These are phyloP conservation scores for Euura saliciscinereae DNA, from an alignment of 1,140 invertebrate species.

Conservation along the genomic window DNA sequence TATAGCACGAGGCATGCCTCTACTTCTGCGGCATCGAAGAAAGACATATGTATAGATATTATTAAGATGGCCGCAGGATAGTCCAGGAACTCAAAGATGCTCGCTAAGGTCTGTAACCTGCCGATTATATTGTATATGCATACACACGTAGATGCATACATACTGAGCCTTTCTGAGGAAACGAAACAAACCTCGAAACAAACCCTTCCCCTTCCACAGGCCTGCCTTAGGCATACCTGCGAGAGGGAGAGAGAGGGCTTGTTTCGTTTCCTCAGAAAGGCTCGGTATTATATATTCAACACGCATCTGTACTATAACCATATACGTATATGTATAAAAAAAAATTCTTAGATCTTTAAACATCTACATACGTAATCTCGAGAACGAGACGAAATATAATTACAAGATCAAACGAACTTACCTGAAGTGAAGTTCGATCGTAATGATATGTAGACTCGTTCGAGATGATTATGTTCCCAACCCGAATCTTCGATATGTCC, in stretches of 20 bases:
- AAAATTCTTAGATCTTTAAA: slow-evolving; percentile 11
- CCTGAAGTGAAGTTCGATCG: too few species aligned
- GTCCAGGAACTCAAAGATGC: slow-evolving; percentile 8
- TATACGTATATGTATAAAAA: not conserved
- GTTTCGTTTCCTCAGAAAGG: slow-evolving; percentile 14
- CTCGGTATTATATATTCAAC: too few species aligned
- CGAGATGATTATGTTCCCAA: not conserved
- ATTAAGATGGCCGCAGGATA: not conserved
- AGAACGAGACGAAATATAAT: too few species aligned
- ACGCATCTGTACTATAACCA: too few species aligned
- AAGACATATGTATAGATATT: not conserved
- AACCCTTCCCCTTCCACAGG: not conserved
- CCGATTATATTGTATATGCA: not conserved
- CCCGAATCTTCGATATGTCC: too few species aligned
- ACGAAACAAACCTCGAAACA: not conserved
- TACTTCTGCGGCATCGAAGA: slow-evolving; percentile 14
- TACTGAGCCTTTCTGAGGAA: too few species aligned
- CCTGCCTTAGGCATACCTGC: too few species aligned
- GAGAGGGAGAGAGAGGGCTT: not conserved
- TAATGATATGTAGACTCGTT: too few species aligned
- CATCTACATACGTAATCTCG: slow-evolving; percentile 3
- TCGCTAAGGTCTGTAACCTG: slow-evolving; percentile 13
- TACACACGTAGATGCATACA: not conserved
- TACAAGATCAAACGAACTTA: too few species aligned
- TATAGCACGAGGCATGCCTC: slow-evolving; percentile 13